Evolutionary conservation across 2,113 vertebrate genomes (phyloP).

Genomic region (Solenodon paradoxus): DNA sequence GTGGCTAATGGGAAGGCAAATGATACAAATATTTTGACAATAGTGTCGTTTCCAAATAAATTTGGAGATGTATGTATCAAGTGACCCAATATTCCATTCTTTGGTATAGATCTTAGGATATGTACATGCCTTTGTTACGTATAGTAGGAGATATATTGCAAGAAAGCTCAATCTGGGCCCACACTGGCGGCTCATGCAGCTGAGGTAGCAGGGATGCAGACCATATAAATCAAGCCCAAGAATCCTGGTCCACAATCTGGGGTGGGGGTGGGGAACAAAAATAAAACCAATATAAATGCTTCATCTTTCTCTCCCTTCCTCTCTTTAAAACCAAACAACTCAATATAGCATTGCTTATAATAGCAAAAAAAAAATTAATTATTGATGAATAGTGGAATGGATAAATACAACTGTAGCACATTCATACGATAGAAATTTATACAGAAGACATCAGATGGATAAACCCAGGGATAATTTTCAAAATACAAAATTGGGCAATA

Average conservation of each 20-base stretch:
- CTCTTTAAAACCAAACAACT: no score
- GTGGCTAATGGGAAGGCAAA: neutral
- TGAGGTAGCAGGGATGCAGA: no score
- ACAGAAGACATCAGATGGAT: neutral
- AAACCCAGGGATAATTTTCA: constrained; percentile 10
- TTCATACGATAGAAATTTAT: neutral
- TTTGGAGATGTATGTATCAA: neutral
- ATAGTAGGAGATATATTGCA: neutral
- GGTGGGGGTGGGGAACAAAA: no score
- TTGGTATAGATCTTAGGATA: neutral
- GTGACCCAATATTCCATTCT: neutral
- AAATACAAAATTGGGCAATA: neutral
- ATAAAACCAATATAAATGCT: no score
- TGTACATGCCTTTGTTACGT: neutral
- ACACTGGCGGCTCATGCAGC: no score
- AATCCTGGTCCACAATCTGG: no score
- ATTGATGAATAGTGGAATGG: neutral
- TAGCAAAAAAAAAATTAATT: neutral
- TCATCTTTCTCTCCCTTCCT: no score
- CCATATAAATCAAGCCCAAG: no score
- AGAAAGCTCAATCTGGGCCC: no score
- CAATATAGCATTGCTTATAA: neutral
- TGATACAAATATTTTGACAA: constrained; percentile 27
- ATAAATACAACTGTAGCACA: neutral
- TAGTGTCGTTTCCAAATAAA: constrained; percentile 1